Conservation (phyloP, 2,888 invertebrate species). For the Ichneumon xanthorius region DNA sequence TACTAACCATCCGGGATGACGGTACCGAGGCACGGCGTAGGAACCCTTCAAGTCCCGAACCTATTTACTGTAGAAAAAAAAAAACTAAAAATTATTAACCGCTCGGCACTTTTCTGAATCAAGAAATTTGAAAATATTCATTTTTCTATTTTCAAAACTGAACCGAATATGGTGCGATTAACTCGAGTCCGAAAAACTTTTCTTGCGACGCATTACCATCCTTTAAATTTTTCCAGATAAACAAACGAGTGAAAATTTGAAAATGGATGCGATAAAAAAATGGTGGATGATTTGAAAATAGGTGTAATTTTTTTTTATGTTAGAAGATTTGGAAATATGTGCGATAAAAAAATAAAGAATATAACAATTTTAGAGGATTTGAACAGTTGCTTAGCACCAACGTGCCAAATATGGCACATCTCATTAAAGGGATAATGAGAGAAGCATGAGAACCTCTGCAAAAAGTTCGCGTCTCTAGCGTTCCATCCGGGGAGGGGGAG, state of each 20-base stretch:
- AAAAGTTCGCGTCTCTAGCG: background rate
- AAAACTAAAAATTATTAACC: background rate
- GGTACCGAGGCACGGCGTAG: too few relatives aligned
- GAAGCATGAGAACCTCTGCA: slow-evolving; percentile 66
- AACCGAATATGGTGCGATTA: background rate
- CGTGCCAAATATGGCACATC: background rate
- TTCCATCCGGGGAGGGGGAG: background rate
- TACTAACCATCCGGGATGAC: background rate
- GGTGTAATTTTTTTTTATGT: background rate
- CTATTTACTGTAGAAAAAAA: background rate
- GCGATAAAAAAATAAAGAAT: too few relatives aligned
- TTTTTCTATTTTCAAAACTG: background rate
- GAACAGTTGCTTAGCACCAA: background rate
- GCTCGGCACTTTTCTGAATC: background rate
- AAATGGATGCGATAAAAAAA: too few relatives aligned
- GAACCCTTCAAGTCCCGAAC: background rate
- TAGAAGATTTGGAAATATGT: too few relatives aligned
- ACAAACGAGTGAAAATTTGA: too few relatives aligned
- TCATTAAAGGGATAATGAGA: background rate
- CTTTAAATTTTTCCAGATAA: too few relatives aligned
- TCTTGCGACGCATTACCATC: too few relatives aligned
- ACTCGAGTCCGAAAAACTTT: background rate
- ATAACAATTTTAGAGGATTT: background rate
- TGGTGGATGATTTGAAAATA: too few relatives aligned
- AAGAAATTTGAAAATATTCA: background rate